Evolutionary conservation across 2,113 vertebrate species (phyloP), one percentile per base, ranked within the genome.

Genomic region (Pogona vitticeps): DNA sequence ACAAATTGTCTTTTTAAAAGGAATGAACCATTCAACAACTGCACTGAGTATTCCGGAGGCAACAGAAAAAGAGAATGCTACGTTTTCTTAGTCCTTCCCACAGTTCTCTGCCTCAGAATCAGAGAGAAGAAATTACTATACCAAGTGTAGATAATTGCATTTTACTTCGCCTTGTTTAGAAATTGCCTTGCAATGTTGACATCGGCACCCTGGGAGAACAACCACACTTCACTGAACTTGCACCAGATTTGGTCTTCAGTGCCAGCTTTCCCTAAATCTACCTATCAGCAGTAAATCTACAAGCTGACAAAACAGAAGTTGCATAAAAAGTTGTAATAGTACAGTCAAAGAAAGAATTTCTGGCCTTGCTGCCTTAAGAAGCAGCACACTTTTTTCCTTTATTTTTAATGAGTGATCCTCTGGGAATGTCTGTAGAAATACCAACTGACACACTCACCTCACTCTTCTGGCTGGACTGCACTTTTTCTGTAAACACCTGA

Each of bases 101-200:
- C 76, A 52, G 75, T 28, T 70, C 70, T 78, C 52, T 42, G 68
- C 88, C 61, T 59, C 80, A 42, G 61, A 88, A 80, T 77, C 58
- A 84, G 36, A 84, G 36, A 56, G 42, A 15, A 17, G 80, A 81
- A 84, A 89, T 85, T 40, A 86, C 18, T 38, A 61, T 23, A 21
- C 28, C 84, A 36, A 88, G 85, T 93, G 87, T 38, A 71, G 1
- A 12, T 68, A 84, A 73, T n/a, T 88, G 68, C 42, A 86, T 13
- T 80, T 93, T 93, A 75, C 83, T 23, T 91, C 73, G 76, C 38
- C 17, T 33, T 84, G 21, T 86, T n/a, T 0, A 0, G 5, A 86
- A 33, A 65, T 67, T 84, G 46, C 46, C 81, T 92, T 87, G 33
- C 38, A 83, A 42, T 88, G 84, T 87, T 88, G 79, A 88, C 83